phyloP scores from a whole-genome alignment of 2,888 invertebrate species.

The Anaspis maculata region DNA sequence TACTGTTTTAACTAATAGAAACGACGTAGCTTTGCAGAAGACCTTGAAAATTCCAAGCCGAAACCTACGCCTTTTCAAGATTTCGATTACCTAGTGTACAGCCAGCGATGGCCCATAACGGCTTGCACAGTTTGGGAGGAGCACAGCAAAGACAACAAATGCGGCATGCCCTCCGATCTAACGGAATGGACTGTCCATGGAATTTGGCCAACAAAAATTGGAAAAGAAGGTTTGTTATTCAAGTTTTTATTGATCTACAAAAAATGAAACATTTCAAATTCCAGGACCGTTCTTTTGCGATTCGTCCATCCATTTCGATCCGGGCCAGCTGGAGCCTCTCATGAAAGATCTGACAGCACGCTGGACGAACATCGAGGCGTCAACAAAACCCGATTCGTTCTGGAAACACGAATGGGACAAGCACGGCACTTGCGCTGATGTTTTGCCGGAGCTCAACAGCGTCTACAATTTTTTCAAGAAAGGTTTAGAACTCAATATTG shows the following conservation, averaged over 20 bases:
- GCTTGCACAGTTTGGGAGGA: constrained; percentile 65
- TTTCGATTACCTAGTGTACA: constrained; percentile 72
- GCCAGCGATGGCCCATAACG: constrained; percentile 72
- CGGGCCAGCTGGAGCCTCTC: constrained; percentile 51
- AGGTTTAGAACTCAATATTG: constrained; percentile 53
- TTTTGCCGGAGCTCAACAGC: constrained; percentile 47
- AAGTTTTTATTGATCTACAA: no score
- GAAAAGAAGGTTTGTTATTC: constrained; percentile 55
- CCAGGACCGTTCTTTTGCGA: constrained; percentile 72
- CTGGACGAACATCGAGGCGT: constrained; percentile 67
- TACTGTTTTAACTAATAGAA: no score
- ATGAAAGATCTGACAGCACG: constrained; percentile 35
- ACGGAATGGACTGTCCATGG: constrained; percentile 75
- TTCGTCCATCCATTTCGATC: constrained; percentile 57
- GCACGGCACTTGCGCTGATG: constrained; percentile 71
- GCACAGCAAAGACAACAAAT: constrained; percentile 50
- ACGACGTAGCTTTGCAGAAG: neutral
- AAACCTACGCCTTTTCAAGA: constrained; percentile 33
- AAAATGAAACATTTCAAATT: no score
- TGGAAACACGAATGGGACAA: constrained; percentile 81
- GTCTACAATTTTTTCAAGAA: constrained; percentile 62
- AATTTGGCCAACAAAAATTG: constrained; percentile 69
- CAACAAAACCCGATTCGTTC: constrained; percentile 46
- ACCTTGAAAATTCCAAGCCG: constrained; percentile 8
- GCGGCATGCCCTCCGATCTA: constrained; percentile 52